Percentiles rank a stretch among this genome's conserved stretches.
phyloP scores from a whole-genome alignment of 2,797 vertebrate species.

The Nannoperca australis region DNA sequence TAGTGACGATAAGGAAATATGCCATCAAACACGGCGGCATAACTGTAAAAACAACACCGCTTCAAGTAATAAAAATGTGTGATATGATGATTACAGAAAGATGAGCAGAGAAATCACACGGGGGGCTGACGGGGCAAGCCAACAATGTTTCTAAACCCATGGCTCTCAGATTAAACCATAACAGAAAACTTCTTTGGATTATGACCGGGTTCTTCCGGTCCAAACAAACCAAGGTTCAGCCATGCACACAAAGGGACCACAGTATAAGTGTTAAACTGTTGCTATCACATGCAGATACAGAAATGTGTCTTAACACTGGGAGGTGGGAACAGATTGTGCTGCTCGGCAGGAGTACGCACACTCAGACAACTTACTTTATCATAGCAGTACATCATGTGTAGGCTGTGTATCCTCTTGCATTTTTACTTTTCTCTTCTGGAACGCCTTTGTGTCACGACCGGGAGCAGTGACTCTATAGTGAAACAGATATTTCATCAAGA shows the following conservation, averaged over 20 bases:
- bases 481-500: too few species aligned
- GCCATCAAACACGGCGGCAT: constrained; percentile 13
- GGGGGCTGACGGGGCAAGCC: background rate
- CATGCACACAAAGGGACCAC: background rate
- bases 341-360: background rate
- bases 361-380: background rate
- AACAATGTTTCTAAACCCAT: background rate
- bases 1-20: constrained; percentile 13
- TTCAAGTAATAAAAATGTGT: constrained; percentile 23
- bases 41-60: background rate
- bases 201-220: background rate
- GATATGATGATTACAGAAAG: constrained; percentile 4
- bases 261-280: background rate
- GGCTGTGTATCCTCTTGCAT: background rate
- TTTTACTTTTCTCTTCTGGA: background rate
- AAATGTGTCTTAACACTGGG: background rate
- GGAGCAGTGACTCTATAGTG: background rate
- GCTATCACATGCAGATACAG: background rate
- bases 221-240: background rate
- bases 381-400: background rate
- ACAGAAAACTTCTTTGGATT: background rate
- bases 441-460: background rate
- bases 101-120: background rate
- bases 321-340: background rate
- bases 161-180: background rate